These are phyloP conservation scores for Channallabes apus DNA, from an alignment of 2,797 vertebrate species.

Conservation along the genomic window DNA sequence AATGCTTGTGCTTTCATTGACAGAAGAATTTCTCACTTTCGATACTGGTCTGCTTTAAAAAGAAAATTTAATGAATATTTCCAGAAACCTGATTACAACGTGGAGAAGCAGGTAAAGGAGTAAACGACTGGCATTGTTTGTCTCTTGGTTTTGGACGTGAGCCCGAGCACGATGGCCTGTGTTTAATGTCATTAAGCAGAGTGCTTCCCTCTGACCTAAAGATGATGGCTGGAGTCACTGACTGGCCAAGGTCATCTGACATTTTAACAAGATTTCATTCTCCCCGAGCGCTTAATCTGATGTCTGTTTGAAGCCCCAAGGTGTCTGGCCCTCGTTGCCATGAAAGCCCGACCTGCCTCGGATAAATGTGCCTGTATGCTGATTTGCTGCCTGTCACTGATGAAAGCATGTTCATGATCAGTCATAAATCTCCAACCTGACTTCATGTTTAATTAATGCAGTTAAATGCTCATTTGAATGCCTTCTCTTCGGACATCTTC, in stretches of 20 bases:
- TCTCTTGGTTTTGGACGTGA: constrained; percentile 63
- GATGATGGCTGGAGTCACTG: constrained; percentile 74
- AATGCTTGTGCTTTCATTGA: constrained; percentile 42
- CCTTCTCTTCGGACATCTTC: constrained; percentile 61
- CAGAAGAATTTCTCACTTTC: constrained; percentile 7
- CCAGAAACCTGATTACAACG: neutral
- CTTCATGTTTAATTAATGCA: constrained; percentile 64
- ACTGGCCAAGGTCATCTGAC: constrained; percentile 76
- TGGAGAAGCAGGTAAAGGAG: constrained; percentile 52
- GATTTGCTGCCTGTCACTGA: constrained; percentile 66
- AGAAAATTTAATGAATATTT: neutral
- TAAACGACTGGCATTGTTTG: constrained; percentile 49
- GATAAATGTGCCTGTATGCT: constrained; percentile 65
- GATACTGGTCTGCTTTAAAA: constrained; percentile 12
- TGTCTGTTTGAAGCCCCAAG: constrained; percentile 66
- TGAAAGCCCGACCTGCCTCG: constrained; percentile 55
- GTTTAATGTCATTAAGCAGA: constrained; percentile 78
- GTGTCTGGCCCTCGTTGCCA: constrained; percentile 62
- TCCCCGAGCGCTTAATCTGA: constrained; percentile 63
- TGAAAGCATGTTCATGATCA: constrained; percentile 57
- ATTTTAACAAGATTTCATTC: constrained; percentile 79
- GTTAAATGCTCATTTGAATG: constrained; percentile 72
- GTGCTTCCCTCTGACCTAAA: constrained; percentile 73
- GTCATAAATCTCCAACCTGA: constrained; percentile 62
- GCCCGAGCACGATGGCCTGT: constrained; percentile 64